Percentiles rank a stretch among this genome's conserved stretches.
phyloP scores from a whole-genome alignment of 2,113 vertebrate genomes.

The Dromiciops gliroides region DNA sequence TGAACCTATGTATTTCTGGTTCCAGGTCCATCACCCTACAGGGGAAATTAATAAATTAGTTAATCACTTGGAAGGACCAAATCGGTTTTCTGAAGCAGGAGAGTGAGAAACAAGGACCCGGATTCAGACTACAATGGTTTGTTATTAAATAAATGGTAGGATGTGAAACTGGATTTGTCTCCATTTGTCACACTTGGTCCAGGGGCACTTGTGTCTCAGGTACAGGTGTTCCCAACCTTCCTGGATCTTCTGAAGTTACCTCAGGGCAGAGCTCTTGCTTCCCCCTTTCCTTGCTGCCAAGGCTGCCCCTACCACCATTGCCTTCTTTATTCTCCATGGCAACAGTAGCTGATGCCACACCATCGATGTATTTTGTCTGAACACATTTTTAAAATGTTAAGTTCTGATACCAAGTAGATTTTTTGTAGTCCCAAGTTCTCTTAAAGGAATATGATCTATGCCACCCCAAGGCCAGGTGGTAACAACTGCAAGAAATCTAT shows the following conservation, averaged over 20 bases:
- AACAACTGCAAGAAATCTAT: background rate
- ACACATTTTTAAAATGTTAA: background rate
- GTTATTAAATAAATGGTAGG: background rate
- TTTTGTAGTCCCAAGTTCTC: slow-evolving; percentile 20
- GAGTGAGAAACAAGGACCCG: background rate
- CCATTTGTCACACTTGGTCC: background rate
- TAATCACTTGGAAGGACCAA: background rate
- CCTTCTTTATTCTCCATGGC: background rate
- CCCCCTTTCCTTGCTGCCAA: too few relatives aligned
- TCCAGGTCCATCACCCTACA: background rate
- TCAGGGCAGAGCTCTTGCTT: background rate
- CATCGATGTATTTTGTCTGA: background rate
- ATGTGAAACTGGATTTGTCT: background rate
- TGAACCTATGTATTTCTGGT: background rate
- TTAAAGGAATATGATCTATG: slow-evolving; percentile 22
- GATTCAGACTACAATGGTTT: background rate
- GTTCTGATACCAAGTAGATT: slow-evolving; percentile 1
- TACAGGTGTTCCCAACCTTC: background rate
- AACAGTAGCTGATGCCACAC: background rate
- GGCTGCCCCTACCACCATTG: background rate
- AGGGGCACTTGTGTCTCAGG: background rate
- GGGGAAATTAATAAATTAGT: background rate
- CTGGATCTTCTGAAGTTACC: background rate
- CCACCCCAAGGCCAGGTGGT: background rate
- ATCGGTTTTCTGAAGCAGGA: background rate